Conservation (phyloP, 2,797 vertebrate species). For the Coregonus sp. region DNA sequence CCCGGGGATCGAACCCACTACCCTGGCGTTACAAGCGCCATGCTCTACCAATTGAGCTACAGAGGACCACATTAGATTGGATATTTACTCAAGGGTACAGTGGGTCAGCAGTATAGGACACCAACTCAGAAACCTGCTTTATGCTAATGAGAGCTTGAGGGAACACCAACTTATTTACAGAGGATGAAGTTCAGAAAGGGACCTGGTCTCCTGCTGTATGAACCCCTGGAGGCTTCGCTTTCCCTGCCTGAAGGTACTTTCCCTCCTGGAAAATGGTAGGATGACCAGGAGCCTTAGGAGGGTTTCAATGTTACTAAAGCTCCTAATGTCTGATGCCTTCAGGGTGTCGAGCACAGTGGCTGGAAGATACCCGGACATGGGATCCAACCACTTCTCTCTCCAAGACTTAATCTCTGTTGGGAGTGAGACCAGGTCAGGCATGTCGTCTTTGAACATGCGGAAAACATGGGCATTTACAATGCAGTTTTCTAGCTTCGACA, state of each 20-base stretch:
- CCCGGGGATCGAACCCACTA: too few relatives aligned
- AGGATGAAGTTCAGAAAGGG: constrained; percentile 71
- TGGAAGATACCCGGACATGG: constrained; percentile 72
- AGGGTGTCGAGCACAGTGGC: constrained; percentile 76
- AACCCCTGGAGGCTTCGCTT: constrained; percentile 74
- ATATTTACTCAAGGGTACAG: constrained; percentile 56
- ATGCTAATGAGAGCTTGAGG: constrained; percentile 31
- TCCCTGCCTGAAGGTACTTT: constrained; percentile 78
- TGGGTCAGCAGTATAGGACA: constrained; percentile 65
- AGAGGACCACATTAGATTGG: constrained; percentile 13
- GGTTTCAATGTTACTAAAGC: constrained; percentile 78
- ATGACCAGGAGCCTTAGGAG: constrained; percentile 79
- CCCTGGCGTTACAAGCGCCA: too few relatives aligned
- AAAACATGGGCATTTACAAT: constrained; percentile 69
- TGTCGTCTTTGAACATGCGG: constrained; percentile 74
- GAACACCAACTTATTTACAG: constrained; percentile 68
- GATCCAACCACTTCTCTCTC: constrained; percentile 78
- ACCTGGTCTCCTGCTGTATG: constrained; percentile 63
- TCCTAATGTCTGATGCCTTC: constrained; percentile 74
- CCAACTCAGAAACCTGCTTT: constrained; percentile 49
- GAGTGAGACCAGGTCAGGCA: constrained; percentile 74
- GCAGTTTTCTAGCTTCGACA: constrained; percentile 78
- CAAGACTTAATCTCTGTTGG: constrained; percentile 74
- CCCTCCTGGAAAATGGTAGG: constrained; percentile 76
- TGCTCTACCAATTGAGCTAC: too few relatives aligned